Evolutionary conservation across 64 coral and sea anemone species (phyloP), one percentile per base, ranked within the genome.

Genomic region (Pocillopora damicornis): DNA sequence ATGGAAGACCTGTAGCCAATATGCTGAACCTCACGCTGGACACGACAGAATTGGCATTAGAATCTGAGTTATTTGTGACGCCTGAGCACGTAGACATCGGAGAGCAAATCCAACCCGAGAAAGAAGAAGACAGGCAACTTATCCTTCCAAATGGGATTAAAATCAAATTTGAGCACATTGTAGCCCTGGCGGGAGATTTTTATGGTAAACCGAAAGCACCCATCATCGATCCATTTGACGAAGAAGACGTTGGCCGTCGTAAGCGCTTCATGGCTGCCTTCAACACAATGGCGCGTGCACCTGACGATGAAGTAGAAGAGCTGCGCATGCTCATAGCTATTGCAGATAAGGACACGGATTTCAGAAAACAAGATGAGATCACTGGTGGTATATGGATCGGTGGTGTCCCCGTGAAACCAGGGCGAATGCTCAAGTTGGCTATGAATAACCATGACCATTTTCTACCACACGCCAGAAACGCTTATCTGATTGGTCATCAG

Each of bases 361-460:
- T 11, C 15, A 38, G 45, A 60, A 78, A 4, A 78, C 78, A 58
- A 58, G 87, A 88, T 18, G 60, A 78, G 65, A 88, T 88, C n/a
- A 88, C 87, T 18, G 87, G 87, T 14, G 87, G 87, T 12, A 51
- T 6, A 64, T 88, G 87, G 87, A 0, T 88, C 15, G 26, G 9
- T 64, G 75, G 60, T 15, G 5, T 90, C 2, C 88, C 68, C 15
- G 34, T 90, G 1, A 59, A 59, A 60, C 35, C 13, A n/a, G 88
- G 88, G 18, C 14, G 77, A 13, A 82, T 90, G 69, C 36, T 83
- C 58, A 42, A 36, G 17, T 61, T 90, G 56, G 75, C 83, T 11
- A 5, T 61, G 11, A 88, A 67, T 0, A 92, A 92, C 23, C 63
- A 64, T 64, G 90, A 92, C 66, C 90, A 92, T 59, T 92, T 92